Conservation (phyloP, 2,113 vertebrate genomes). For the Pachypanchax playfairii region DNA sequence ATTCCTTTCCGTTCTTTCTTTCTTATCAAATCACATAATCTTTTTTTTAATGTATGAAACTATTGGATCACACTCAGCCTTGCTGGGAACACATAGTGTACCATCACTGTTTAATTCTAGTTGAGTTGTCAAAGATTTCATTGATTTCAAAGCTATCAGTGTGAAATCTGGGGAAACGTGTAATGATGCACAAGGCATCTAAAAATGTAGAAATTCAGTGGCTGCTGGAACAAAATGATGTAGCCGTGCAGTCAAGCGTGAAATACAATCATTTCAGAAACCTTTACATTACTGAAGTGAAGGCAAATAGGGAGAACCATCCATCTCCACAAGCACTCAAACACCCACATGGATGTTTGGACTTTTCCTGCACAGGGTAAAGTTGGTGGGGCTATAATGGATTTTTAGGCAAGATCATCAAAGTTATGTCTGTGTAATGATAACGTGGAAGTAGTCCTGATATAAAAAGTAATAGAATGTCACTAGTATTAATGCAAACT, state of each 20-base stretch:
- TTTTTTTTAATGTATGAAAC: too few relatives aligned
- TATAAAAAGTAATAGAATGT: too few relatives aligned
- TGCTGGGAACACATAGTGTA: neutral
- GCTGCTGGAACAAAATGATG: neutral
- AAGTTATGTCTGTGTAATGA: too few relatives aligned
- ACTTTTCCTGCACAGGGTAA: neutral
- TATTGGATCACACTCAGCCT: too few relatives aligned
- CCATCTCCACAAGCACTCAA: neutral
- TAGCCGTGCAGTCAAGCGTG: neutral
- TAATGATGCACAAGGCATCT: neutral
- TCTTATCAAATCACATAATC: too few relatives aligned
- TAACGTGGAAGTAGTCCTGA: too few relatives aligned
- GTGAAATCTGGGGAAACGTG: neutral
- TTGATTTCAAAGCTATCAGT: neutral
- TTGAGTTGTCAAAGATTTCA: neutral
- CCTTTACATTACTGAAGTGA: neutral
- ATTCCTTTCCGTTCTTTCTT: too few relatives aligned
- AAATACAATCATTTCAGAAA: constrained; percentile 5
- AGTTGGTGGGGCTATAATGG: too few relatives aligned
- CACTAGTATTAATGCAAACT: too few relatives aligned
- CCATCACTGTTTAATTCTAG: neutral
- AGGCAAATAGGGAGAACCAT: neutral
- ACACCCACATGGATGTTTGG: neutral
- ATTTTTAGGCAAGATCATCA: too few relatives aligned
- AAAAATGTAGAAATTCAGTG: neutral